Percentiles rank a stretch among this genome's conserved stretches.
phyloP scores from a whole-genome alignment of 2,888 invertebrate species.

The Dasysyrphus tricinctus region DNA sequence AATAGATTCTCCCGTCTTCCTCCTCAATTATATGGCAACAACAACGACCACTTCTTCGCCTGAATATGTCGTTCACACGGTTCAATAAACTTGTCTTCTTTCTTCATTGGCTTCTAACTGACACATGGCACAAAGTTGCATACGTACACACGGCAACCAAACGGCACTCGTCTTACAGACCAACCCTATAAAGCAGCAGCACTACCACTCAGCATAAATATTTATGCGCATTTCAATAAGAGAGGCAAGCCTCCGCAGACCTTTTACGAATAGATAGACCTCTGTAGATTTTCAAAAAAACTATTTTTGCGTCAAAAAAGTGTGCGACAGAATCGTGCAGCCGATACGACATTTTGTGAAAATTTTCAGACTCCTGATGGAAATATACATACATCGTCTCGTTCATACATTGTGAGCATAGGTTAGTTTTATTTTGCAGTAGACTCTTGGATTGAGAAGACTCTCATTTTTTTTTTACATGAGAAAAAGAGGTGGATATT shows the following conservation, averaged over 20 bases:
- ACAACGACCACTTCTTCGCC: constrained; percentile 24
- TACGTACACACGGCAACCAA: neutral
- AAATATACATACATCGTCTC: neutral
- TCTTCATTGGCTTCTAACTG: constrained; percentile 57
- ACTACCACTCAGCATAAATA: constrained; percentile 55
- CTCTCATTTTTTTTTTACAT: neutral
- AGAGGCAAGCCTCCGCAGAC: constrained; percentile 61
- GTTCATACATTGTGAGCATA: neutral
- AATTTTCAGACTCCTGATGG: constrained; percentile 15
- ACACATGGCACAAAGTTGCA: constrained; percentile 59
- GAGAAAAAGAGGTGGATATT: constrained; percentile 31
- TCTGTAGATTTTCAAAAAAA: constrained; percentile 8
- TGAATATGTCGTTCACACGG: constrained; percentile 66
- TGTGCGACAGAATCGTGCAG: constrained; percentile 66
- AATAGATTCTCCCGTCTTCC: constrained; percentile 13
- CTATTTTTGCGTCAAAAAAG: constrained; percentile 46
- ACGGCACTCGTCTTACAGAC: constrained; percentile 17
- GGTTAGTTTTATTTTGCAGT: neutral
- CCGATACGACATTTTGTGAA: constrained; percentile 51
- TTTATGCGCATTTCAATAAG: constrained; percentile 61
- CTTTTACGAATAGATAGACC: constrained; percentile 35
- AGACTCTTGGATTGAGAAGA: neutral
- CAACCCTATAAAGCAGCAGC: constrained; percentile 16
- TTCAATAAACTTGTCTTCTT: constrained; percentile 74
- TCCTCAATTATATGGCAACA: constrained; percentile 6